Base-by-base conservation (phyloP, 1,140 invertebrate genomes). In the Drosophila subobscura region DNA sequence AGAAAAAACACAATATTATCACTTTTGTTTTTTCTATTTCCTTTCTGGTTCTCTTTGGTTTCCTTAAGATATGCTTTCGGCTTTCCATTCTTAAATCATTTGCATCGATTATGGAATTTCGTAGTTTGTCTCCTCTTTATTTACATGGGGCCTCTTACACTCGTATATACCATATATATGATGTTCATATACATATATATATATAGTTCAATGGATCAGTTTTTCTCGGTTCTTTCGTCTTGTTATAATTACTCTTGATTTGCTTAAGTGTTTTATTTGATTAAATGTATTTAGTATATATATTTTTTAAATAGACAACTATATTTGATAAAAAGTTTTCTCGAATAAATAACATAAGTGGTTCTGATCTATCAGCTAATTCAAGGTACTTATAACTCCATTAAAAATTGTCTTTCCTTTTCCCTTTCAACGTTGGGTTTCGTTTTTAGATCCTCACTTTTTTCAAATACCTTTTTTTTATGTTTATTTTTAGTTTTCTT, bases 361-460 rank as follows among this genome's bases (percentile, higher is more conserved):
- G 64, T 57, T 57, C 59, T 73, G 70, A 68, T 75, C 88, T 90
- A 90, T 68, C 64, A 83, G 83, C 88, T 90, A 90, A 86, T 90
- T 90, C 84, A 90, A 90, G 88, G 88, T 90, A 90, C 88, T 90
- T 90, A 90, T 90, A 90, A 90, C 88, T 90, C 88, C 88, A 90
- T 90, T 83, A 89, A 60, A 40, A 51, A 61, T 58, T 56, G 59
- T 65, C 33, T 50, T 44, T 70, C 70, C 40, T 60, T 27, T 60
- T 37, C 12, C 37, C 14, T 37, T 66, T 65, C 33, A 67, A 84
- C 76, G 68, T 79, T 89, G 76, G 79, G 84, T 77, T 37, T 77
- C 70, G 64, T 61, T 72, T 78, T 60, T 50, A 51, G 16, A 42
- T 41, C 57, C 52, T 53, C 49, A 49, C 47, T 55, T 64, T 40